phyloP scores from a whole-genome alignment of 30 jellyfish, hydroid and myxozoan genomes.

The Mastigias papua region DNA sequence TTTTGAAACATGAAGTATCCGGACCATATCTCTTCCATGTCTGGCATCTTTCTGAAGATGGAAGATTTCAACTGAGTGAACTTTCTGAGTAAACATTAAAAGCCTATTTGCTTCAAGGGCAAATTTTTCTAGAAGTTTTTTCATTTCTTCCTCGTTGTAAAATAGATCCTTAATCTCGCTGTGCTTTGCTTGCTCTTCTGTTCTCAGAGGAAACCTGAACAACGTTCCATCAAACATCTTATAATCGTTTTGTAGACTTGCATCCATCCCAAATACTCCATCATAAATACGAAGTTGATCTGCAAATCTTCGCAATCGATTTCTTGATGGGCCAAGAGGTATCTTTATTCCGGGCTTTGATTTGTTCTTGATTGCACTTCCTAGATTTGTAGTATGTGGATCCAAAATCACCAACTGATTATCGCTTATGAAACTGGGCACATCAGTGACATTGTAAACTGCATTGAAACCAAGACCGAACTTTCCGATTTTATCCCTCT shows the following conservation, averaged over 20 bases:
- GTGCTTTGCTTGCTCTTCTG: slow-evolving; percentile 33
- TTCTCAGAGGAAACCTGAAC: slow-evolving; percentile 84
- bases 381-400: slow-evolving; percentile 82
- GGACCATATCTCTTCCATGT: slow-evolving; percentile 35
- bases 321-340: slow-evolving; percentile 28
- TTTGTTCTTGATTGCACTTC: slow-evolving; percentile 71
- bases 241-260: neutral
- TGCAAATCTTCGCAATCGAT: slow-evolving; percentile 24
- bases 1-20: slow-evolving; percentile 2
- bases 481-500: slow-evolving; percentile 77
- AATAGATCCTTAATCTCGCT: slow-evolving; percentile 71
- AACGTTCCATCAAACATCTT: slow-evolving; percentile 67
- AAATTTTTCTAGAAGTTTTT: slow-evolving; percentile 39
- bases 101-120: slow-evolving; percentile 34
- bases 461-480: slow-evolving; percentile 94
- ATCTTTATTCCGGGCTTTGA: slow-evolving; percentile 77
- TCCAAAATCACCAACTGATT: slow-evolving; percentile 76
- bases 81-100: slow-evolving; percentile 79
- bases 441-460: slow-evolving; percentile 87
- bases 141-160: slow-evolving; percentile 67
- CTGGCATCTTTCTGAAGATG: slow-evolving; percentile 30
- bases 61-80: slow-evolving; percentile 25
- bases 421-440: slow-evolving; percentile 82
- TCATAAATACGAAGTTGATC: slow-evolving; percentile 72
- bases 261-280: slow-evolving; percentile 81